phyloP scores from a whole-genome alignment of 2,113 vertebrate species.

The Ictidomys tridecemlineatus region DNA sequence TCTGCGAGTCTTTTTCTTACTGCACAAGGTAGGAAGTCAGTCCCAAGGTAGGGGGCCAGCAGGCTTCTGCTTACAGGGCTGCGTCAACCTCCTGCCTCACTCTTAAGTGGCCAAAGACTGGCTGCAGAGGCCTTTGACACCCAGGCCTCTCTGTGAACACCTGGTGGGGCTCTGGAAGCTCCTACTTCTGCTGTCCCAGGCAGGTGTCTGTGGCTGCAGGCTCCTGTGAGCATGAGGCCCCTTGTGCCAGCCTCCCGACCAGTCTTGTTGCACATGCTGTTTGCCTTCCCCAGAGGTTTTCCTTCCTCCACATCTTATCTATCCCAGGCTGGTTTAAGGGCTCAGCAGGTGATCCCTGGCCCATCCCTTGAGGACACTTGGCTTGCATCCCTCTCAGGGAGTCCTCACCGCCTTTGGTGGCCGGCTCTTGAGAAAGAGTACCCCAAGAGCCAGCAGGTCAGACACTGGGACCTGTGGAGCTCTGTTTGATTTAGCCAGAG shows the following conservation, averaged over 20 bases:
- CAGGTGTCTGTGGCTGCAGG: not conserved
- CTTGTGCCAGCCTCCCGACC: not conserved
- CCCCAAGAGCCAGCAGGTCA: not conserved
- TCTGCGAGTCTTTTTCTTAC: not conserved
- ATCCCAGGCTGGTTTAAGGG: not conserved
- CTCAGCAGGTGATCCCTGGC: not conserved
- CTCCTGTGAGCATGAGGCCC: not conserved
- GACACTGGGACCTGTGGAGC: not conserved
- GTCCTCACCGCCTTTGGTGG: not conserved
- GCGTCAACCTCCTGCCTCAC: not conserved
- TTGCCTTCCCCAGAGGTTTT: not conserved
- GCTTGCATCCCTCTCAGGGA: not conserved
- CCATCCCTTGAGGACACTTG: not conserved
- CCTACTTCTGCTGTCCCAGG: rapidly evolving
- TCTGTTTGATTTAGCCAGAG: not conserved
- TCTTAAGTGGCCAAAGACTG: not conserved
- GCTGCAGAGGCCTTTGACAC: not conserved
- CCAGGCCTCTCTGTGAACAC: not conserved
- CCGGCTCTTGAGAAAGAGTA: not conserved
- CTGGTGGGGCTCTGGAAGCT: not conserved
- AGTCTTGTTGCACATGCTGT: not conserved
- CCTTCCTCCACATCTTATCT: not conserved
- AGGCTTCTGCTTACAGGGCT: not conserved
- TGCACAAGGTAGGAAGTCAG: not conserved
- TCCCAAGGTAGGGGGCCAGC: no score